These are phyloP conservation scores for Coboldia fuscipes DNA, from an alignment of 1,140 invertebrate genomes.

Conservation along the genomic window DNA sequence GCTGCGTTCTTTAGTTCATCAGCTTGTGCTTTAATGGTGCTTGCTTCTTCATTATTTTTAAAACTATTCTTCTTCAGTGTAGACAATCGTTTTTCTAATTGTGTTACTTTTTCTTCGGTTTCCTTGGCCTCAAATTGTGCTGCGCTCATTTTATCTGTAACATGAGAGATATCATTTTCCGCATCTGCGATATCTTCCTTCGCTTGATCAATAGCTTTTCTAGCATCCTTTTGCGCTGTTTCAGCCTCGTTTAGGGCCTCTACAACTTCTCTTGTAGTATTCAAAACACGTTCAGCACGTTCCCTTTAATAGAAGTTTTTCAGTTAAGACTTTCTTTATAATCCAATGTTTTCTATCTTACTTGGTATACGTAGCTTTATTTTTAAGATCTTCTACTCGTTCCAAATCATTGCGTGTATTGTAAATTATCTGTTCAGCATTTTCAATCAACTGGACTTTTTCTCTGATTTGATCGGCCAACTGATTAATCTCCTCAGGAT, in stretches of 20 bases:
- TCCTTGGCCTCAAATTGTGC: slow-evolving; percentile 51
- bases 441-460: slow-evolving; percentile 64
- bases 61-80: slow-evolving; percentile 51
- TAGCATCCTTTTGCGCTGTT: slow-evolving; percentile 53
- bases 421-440: slow-evolving; percentile 73
- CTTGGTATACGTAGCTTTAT: slow-evolving; percentile 53
- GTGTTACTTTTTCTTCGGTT: slow-evolving; percentile 43
- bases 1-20: slow-evolving; percentile 26
- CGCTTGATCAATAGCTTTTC: slow-evolving; percentile 56
- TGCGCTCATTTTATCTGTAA: slow-evolving; percentile 41
- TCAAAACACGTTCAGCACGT: slow-evolving; percentile 29
- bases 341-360: slow-evolving; percentile 18
- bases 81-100: slow-evolving; percentile 39
- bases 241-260: slow-evolving; percentile 40
- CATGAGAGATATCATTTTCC: slow-evolving; percentile 42
- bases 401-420: slow-evolving; percentile 62
- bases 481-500: slow-evolving; percentile 66
- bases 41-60: slow-evolving; percentile 42
- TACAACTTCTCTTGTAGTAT: slow-evolving; percentile 31
- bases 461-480: slow-evolving; percentile 66
- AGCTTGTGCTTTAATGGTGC: slow-evolving; percentile 30
- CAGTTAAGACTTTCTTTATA: background rate
- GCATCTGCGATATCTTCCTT: slow-evolving; percentile 54
- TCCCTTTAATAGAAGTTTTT: slow-evolving; percentile 6
- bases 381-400: slow-evolving; percentile 50